Base-by-base conservation (phyloP, 1,140 invertebrate species). In the Eumaeus atala region DNA sequence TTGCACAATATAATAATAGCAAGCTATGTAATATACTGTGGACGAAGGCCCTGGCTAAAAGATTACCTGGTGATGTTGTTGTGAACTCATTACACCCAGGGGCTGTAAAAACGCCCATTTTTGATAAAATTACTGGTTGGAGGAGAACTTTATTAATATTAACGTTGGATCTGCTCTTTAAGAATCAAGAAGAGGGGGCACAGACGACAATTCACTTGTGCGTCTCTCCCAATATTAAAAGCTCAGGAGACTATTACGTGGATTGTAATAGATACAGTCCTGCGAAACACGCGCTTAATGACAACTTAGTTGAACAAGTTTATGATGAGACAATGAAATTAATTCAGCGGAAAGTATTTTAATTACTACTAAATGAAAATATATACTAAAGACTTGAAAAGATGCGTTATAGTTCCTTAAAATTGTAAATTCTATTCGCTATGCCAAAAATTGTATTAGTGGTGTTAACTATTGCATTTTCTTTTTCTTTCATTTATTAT, bases 11-110 rank as follows among this genome's bases (percentile, higher is more conserved):
- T 70, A 62, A 70, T 2, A 91, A 92, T 59, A 93, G 91, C 58
- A 95, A 95, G 85, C 67, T 94, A 8, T 92, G 91, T n/a, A 91
- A 93, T 59, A 74, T 93, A 17, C 69, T 94, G 3, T 94, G 94
- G 74, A 89, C 90, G 0, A 88, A 77, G 54, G 91, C 93, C 60
- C 79, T 95, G 9, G 82, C 89, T 0, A 87, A 85, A 21, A 77
- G 81, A 59, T 67, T 94, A 11, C 80, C 91, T 79, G 76, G 61
- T 0, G 88, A 87, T 0, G 87, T 92, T 2, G 89, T 87, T 7
- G 82, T 78, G 0, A 91, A 92, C 62, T 66, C 84, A 0, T 57
- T 91, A 14, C 90, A 92, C 64, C 91, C 91, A 1, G 91, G 91
- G 1, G 61, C 90, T 1, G 88, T 91, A 1, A 79, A 83, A n/a